Percentiles rank a stretch among this genome's conserved stretches.
Evolutionary conservation across 2,888 invertebrate species (phyloP).

Genomic region (Cheilosia variabilis): DNA sequence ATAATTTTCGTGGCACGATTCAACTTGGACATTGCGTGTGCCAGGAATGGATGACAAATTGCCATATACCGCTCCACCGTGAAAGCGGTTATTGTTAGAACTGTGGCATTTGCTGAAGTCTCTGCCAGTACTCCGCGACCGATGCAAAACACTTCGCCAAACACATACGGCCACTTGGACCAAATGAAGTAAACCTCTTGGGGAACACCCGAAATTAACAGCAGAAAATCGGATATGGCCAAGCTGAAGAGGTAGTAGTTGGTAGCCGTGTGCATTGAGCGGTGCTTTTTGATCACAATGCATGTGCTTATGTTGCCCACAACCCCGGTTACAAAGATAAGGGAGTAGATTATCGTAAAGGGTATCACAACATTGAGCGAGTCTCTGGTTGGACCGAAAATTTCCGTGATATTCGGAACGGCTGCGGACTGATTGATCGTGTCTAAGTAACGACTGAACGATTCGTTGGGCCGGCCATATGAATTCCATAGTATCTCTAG

Average conservation of each 20-base stretch:
- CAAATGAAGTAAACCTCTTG: conserved; percentile 92
- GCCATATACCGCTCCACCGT: conserved; percentile 90
- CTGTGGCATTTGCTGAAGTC: conserved; percentile 91
- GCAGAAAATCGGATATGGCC: conserved; percentile 92
- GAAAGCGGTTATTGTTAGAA: conserved; percentile 92
- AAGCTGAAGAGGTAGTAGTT: conserved; percentile 93
- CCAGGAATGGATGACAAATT: conserved; percentile 87
- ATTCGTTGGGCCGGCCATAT: conserved; percentile 46
- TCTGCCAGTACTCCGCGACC: conserved; percentile 91
- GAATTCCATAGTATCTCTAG: conserved; percentile 56
- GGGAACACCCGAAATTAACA: conserved; percentile 88
- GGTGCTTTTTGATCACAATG: conserved; percentile 91
- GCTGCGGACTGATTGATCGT: conserved; percentile 54
- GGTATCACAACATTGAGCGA: conserved; percentile 86
- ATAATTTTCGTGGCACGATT: conserved; percentile 91
- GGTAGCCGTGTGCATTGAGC: conserved; percentile 92
- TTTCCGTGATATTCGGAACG: conserved; percentile 58
- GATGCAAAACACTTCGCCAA: conserved; percentile 92
- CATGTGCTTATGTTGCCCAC: conserved; percentile 94
- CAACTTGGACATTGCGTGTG: conserved; percentile 92
- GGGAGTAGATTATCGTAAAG: conserved; percentile 89
- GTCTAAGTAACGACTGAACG: conserved; percentile 50
- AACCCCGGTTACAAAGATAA: conserved; percentile 92
- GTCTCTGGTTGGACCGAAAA: conserved; percentile 87
- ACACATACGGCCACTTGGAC: conserved; percentile 90